Percentiles rank a stretch among this genome's conserved stretches.
Evolutionary conservation across 2,797 vertebrate genomes (phyloP).

Genomic region (Microtus obscurus): DNA sequence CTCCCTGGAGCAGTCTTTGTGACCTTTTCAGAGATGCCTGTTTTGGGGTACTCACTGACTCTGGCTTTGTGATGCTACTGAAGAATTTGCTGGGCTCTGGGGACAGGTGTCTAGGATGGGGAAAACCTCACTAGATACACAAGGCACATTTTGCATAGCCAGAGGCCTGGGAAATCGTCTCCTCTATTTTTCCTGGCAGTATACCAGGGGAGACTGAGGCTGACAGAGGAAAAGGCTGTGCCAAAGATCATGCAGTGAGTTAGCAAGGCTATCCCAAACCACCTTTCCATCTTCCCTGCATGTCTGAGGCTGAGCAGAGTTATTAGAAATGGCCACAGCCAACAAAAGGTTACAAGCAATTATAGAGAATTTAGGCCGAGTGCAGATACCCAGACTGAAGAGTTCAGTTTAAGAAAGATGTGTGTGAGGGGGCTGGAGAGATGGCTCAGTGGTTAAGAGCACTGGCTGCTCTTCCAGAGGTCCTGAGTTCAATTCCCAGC

Average conservation of each 20-base stretch:
- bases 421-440: too few relatives aligned
- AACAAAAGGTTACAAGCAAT: neutral
- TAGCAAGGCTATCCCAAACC: neutral
- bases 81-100: constrained; percentile 7
- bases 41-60: neutral
- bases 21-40: neutral
- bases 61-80: neutral
- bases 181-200: neutral
- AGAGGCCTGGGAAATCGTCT: neutral
- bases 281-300: neutral
- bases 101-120: neutral
- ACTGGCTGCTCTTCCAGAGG: too few relatives aligned
- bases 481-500: too few relatives aligned
- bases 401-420: constrained; percentile 46
- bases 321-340: neutral
- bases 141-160: neutral
- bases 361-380: constrained; percentile 36
- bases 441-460: too few relatives aligned
- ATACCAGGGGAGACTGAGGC: neutral
- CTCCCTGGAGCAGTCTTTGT: neutral
- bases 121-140: neutral
- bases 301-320: neutral
- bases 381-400: neutral
- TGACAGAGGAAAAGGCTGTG: neutral
- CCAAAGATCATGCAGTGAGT: neutral